Base-by-base conservation (phyloP, 2,113 vertebrate species). In the Octodon degus region DNA sequence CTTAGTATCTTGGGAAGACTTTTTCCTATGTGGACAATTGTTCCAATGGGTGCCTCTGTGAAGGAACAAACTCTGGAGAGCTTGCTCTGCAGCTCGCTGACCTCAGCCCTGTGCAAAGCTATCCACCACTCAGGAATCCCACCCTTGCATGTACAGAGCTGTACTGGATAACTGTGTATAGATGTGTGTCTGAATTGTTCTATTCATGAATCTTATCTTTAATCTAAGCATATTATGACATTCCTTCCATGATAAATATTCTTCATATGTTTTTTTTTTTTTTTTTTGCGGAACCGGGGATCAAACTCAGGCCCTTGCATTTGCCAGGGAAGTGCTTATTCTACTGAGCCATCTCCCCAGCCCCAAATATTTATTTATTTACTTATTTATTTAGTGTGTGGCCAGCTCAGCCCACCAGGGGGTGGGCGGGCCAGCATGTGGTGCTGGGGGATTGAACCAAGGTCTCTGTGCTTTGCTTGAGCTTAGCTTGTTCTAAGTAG, bases 191-290 rank as follows among this genome's bases (percentile, higher is more conserved):
- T 89, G 19, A 85, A 43, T 63, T 34, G 30, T 68, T 92, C 58
- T 96, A 24, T 89, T 82, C 88, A 88, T 43, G 67, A 86, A 79
- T 12, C 10, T 91, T 10, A 65, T 76, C 86, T 90, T 95, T 65
- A 86, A 86, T 79, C 25, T 68, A 91, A 43, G 74, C 77, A 19
- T 60, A 50, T 91, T 68, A 80, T 79, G 27, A 91, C 72, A 43
- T 89, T 96, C 37, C 40, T 96, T 93, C 53, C 34, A 60, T n/a
- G 89, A 70, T 70, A 89, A 32, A 74, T 83, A 72, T 72, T 86
- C n/a, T 83, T 86, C 87, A 50, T 50, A 10, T 50, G 7, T 50
- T 50, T 50, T 50, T 50, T 50, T 50, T 50, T 50, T 50, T 50
- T 50, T 50, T 50, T 50, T 50, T 50, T 4, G 47, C 8, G 47